Base-by-base conservation (phyloP, 2,113 vertebrate genomes). In the Silurus glanis region DNA sequence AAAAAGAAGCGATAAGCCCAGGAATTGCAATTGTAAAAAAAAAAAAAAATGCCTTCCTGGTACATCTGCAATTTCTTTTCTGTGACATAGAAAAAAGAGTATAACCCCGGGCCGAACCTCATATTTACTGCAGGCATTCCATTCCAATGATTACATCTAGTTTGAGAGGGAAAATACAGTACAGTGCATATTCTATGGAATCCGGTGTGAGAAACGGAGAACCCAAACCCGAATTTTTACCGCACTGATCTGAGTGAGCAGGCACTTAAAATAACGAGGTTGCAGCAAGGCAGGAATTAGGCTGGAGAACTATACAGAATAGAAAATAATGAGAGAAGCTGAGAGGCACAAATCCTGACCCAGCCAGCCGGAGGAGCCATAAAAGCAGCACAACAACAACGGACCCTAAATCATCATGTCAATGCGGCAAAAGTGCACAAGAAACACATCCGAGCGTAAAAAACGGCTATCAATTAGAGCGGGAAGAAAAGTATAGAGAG, bases 241-340 rank as follows among this genome's bases (percentile, higher is more conserved):
- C 10, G 13, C 14, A 23, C 28, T 7, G 61, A 75, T 83, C 59
- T 17, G 49, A 67, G 28, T 51, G 45, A 59, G 67, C 17, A 67
- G 19, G 23, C 71, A 19, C 17, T 67, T 53, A 67, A 56, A 82
- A 82, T 75, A 84, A 71, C 28, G 6, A 62, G 76, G 82, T 17
- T 49, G 25, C 75, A 51, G 58, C 28, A 23, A 84, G 79, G 23
- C 37, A 23, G 51, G 47, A 82, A 82, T 55, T 23, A 69, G 59
- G 83, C 61, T 49, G 28, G 74, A 84, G 83, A 80, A 82, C 45
- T 82, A 62, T 28, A 78, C 23, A 64, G 71, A 81, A 78, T 58
- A 25, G 53, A 87, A 89, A 88, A 84, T 86, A 79, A 89, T 67
- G 86, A 81, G 80, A 59, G 84, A 25, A 76, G 61, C 55, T 45